phyloP scores from a whole-genome alignment of 2,888 invertebrate genomes.

The Dione juno region DNA sequence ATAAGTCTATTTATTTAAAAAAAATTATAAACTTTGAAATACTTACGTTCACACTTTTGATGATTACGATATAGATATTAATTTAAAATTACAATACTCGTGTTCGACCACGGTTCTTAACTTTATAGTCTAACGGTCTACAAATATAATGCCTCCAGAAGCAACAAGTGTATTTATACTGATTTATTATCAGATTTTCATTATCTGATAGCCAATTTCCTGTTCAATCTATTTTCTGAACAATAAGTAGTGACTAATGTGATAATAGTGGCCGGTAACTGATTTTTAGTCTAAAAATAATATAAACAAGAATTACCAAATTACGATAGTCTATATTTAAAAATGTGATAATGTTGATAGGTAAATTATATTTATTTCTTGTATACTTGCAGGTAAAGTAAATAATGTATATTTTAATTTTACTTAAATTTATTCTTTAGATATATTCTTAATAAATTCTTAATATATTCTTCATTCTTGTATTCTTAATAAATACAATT shows the following conservation, averaged over 20 bases:
- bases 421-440: no score
- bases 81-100: no score
- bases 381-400: no score
- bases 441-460: no score
- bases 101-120: no score
- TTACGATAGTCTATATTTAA: conserved; percentile 11
- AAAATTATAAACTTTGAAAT: not conserved
- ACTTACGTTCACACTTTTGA: not conserved
- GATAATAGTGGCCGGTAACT: not conserved
- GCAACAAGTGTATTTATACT: conserved; percentile 37
- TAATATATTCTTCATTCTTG: no score
- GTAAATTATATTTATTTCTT: not conserved
- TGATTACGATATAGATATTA: not conserved
- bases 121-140: not conserved
- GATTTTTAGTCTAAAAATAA: conserved; percentile 17
- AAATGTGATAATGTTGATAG: not conserved
- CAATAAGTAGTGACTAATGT: conserved; percentile 6
- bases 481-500: no score
- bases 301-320: not conserved
- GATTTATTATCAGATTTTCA: conserved; percentile 36
- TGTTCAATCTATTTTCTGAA: conserved; percentile 29
- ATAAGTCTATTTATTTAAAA: not conserved
- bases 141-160: conserved; percentile 12
- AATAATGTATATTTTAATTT: no score
- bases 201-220: conserved; percentile 29